phyloP scores from a whole-genome alignment of 2,113 vertebrate species.

The Gobiocypris rarus region DNA sequence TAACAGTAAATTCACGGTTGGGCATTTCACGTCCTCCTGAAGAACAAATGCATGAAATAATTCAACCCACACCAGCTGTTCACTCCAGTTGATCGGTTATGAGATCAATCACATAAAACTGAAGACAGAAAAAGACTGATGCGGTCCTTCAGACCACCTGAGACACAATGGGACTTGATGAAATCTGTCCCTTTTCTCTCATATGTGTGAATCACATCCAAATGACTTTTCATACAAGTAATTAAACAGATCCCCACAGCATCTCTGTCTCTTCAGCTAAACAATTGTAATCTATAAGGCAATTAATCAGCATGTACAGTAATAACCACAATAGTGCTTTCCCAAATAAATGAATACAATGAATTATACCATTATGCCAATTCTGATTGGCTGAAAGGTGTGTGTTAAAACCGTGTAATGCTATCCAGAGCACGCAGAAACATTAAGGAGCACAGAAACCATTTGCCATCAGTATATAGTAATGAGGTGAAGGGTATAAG shows the following conservation, averaged over 20 bases:
- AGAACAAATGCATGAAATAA: constrained; percentile 11
- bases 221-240: constrained; percentile 31
- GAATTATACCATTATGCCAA: not conserved
- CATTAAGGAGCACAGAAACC: too few relatives aligned
- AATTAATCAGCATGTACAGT: constrained; percentile 15
- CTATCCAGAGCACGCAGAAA: too few relatives aligned
- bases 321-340: not conserved
- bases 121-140: not conserved
- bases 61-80: not conserved
- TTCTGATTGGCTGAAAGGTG: too few relatives aligned
- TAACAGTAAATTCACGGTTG: not conserved
- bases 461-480: not conserved
- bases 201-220: constrained; percentile 17
- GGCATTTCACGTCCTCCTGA: not conserved
- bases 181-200: not conserved
- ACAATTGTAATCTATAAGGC: not conserved
- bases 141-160: not conserved
- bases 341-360: not conserved
- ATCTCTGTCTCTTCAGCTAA: constrained; percentile 21
- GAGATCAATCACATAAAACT: not conserved
- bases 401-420: too few relatives aligned
- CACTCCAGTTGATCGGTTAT: not conserved
- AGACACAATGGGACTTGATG: constrained; percentile 14
- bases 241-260: not conserved
- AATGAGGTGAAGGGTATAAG: not conserved